Evolutionary conservation across 2,888 invertebrate species (phyloP).

Genomic region (Scelioninae gen. 2): DNA sequence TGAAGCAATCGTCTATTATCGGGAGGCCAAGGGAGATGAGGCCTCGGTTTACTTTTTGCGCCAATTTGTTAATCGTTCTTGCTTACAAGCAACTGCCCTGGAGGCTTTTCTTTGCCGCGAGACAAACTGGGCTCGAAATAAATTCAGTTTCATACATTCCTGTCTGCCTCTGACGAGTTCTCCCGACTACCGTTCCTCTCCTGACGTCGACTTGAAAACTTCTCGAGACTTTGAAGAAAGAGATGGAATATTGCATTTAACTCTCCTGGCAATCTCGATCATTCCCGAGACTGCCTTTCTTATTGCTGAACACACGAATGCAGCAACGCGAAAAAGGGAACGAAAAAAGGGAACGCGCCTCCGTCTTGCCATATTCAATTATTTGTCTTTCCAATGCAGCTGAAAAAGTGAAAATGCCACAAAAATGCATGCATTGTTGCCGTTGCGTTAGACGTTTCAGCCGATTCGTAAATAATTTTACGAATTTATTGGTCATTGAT

Average conservation of each 20-base stretch:
- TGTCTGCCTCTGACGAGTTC: constrained; percentile 68
- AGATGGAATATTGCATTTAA: constrained; percentile 42
- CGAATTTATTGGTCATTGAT: constrained; percentile 48
- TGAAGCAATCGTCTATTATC: constrained; percentile 51
- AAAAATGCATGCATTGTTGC: constrained; percentile 10
- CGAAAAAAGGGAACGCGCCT: constrained; percentile 21
- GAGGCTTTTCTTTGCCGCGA: constrained; percentile 58
- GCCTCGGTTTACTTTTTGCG: constrained; percentile 69
- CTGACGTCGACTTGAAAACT: constrained; percentile 57
- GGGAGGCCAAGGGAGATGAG: no score
- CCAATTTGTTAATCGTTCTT: constrained; percentile 71
- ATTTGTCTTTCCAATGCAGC: constrained; percentile 28
- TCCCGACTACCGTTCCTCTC: constrained; percentile 61
- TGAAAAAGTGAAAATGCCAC: constrained; percentile 20
- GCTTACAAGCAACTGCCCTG: constrained; percentile 61
- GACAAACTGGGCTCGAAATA: constrained; percentile 66
- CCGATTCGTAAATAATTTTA: constrained; percentile 25
- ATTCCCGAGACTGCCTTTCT: constrained; percentile 49
- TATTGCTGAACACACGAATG: constrained; percentile 51
- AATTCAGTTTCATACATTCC: constrained; percentile 71
- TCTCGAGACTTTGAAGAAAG: constrained; percentile 53
- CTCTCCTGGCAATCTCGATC: constrained; percentile 58
- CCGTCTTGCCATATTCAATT: constrained; percentile 44
- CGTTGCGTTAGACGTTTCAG: not conserved
- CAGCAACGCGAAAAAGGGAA: constrained; percentile 41